A percentile compares a stretch with the other conserved stretches of the same genome.
Conservation (phyloP, 2,113 vertebrate genomes). For the Lophotis ruficrista region DNA sequence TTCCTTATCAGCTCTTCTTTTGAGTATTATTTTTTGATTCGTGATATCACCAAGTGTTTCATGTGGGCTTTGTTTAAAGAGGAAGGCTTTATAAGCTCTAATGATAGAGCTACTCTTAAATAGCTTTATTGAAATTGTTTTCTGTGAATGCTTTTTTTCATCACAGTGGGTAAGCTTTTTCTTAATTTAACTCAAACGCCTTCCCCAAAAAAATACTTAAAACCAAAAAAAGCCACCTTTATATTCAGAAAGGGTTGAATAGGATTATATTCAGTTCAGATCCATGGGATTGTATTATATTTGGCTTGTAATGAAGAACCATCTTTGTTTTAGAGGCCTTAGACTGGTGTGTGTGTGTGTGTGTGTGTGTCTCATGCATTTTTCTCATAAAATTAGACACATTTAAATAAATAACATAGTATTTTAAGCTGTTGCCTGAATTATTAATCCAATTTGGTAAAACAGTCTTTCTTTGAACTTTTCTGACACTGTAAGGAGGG, state of each 20-base stretch:
- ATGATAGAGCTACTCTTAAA: neutral
- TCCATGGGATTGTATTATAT: neutral
- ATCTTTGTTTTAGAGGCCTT: neutral
- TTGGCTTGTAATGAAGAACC: neutral
- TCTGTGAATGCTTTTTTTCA: neutral
- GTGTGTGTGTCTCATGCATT: neutral
- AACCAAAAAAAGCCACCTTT: neutral
- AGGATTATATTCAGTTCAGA: neutral
- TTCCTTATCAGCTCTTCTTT: neutral
- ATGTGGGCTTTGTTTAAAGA: neutral
- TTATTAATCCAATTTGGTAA: neutral
- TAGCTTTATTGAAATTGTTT: slow-evolving; percentile 3
- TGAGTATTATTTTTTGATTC: neutral
- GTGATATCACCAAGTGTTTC: neutral
- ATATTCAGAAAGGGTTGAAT: neutral
- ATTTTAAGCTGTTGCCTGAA: neutral
- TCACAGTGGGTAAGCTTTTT: neutral
- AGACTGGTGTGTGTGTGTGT: neutral
- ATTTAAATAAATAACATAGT: neutral
- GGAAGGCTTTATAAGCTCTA: neutral
- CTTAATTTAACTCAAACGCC: neutral
- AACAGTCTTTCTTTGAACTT: neutral
- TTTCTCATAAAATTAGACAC: neutral
- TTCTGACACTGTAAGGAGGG: neutral
- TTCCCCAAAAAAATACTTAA: neutral